Base-by-base conservation (phyloP, 1,140 invertebrate species). In the Pararge aegeria region DNA sequence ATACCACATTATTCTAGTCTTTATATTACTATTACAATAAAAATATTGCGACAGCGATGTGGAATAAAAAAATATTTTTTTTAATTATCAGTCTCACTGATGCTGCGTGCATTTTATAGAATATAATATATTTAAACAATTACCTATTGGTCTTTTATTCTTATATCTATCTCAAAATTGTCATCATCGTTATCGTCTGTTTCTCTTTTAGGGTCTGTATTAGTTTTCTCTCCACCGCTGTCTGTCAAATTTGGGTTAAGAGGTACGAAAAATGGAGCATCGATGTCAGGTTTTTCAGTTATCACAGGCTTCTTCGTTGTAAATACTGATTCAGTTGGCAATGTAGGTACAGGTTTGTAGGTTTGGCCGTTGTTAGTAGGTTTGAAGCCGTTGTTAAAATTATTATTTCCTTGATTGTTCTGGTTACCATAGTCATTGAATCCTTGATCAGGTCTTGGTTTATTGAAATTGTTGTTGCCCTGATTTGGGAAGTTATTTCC, bases 131-230 rank as follows among this genome's bases (percentile, higher is more conserved):
- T 1, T 6, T 12, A 16, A 2, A 19, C 13, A 10, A 20, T 2
- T 20, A 46, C 4, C 42, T 20, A 29, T 56, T 40, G 37, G 9
- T 71, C 58, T 63, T 73, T 70, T 37, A 78, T 54, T 53, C 78
- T 73, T 53, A 87, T 66, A 51, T 87, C 81, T 52, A 87, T 71
- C 1, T 65, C 44, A 16, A 70, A 70, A 13, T 78, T 71, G 7
- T 80, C 80, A 7, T 69, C 72, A 20, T 62, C 64, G 21, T 67
- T 53, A 6, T 64, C 68, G 27, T 75, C 66, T 0, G 75, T 75
- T 37, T 87, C 80, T 55, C 78, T 68, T 72, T 84, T 84, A 0
- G 81, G 83, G 6, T 50, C 66, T 49, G 62, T 60, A 46, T 72
- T 68, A 10, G 61, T 71, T 44, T 64, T 67, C 13, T 68, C 62